Percentiles rank a stretch among this genome's conserved stretches.
Conservation (phyloP, 2,113 vertebrate species). For the Chaenogobius annularis region DNA sequence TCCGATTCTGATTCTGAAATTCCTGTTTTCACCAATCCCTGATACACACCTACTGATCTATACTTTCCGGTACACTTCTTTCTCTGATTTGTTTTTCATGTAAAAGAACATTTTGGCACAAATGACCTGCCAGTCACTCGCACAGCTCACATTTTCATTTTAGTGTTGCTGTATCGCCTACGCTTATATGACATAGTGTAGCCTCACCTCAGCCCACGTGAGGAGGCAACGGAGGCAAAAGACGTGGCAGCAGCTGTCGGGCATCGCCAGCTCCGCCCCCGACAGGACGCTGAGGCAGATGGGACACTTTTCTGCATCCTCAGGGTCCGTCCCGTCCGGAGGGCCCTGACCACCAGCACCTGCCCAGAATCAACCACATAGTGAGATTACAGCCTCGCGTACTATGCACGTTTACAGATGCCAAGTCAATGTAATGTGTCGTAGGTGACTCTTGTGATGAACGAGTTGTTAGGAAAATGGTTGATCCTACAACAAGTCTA, state of each 20-base stretch:
- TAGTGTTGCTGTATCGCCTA: background rate
- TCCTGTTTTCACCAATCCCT: too few species aligned
- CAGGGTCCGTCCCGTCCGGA: constrained; percentile 72
- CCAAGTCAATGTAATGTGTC: background rate
- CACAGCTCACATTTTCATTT: background rate
- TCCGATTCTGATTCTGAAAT: too few species aligned
- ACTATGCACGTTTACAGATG: background rate
- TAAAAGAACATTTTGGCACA: too few species aligned
- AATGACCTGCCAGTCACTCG: background rate
- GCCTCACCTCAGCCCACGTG: constrained; percentile 93
- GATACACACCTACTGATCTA: too few species aligned
- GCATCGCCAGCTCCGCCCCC: constrained; percentile 85
- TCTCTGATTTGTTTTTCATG: too few species aligned
- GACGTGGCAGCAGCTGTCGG: constrained; percentile 89
- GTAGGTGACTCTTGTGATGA: background rate
- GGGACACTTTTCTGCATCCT: constrained; percentile 84
- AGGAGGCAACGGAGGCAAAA: constrained; percentile 94
- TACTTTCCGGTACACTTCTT: too few species aligned
- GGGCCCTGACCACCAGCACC: constrained; percentile 53
- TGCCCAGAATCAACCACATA: constrained; percentile 9
- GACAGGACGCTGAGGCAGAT: constrained; percentile 88
- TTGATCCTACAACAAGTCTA: too few species aligned
- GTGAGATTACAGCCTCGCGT: background rate
- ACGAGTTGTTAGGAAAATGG: too few species aligned
- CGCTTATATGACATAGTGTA: background rate